These are phyloP conservation scores for Triplophysa dalaica DNA, from an alignment of 2,113 vertebrate genomes.

Conservation along the genomic window DNA sequence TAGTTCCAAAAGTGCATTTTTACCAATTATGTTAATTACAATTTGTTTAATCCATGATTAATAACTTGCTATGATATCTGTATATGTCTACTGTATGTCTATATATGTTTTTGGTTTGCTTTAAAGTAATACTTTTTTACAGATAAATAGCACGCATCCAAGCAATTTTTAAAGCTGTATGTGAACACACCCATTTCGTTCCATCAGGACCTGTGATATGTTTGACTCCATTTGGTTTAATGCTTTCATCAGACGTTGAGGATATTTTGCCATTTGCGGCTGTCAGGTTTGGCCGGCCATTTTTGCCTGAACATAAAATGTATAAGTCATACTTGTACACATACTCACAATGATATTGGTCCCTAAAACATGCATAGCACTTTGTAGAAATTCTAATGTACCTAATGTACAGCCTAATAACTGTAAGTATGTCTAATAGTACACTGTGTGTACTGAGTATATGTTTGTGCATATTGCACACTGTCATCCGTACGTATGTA, in stretches of 20 bases:
- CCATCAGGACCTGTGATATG: conserved; percentile 93
- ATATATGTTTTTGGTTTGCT: background rate
- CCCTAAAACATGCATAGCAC: background rate
- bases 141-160: background rate
- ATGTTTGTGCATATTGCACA: too few species aligned
- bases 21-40: too few species aligned
- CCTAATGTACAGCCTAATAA: too few species aligned
- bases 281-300: conserved; percentile 84
- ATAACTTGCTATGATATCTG: too few species aligned
- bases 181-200: conserved; percentile 88
- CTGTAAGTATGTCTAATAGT: too few species aligned
- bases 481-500: too few species aligned
- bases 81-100: too few species aligned
- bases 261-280: conserved; percentile 76
- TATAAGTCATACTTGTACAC: background rate
- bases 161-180: conserved; percentile 9
- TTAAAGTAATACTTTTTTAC: background rate
- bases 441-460: too few species aligned
- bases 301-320: conserved; percentile 76
- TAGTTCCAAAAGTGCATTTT: background rate
- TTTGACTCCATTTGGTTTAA: conserved; percentile 80
- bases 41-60: too few species aligned
- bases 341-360: conserved; percentile 34
- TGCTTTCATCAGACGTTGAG: conserved; percentile 67
- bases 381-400: background rate